Evolutionary conservation across 37 sponge, comb jelly and placozoan species (phyloP).

Genomic region (Aphrocallistes beatrix): DNA sequence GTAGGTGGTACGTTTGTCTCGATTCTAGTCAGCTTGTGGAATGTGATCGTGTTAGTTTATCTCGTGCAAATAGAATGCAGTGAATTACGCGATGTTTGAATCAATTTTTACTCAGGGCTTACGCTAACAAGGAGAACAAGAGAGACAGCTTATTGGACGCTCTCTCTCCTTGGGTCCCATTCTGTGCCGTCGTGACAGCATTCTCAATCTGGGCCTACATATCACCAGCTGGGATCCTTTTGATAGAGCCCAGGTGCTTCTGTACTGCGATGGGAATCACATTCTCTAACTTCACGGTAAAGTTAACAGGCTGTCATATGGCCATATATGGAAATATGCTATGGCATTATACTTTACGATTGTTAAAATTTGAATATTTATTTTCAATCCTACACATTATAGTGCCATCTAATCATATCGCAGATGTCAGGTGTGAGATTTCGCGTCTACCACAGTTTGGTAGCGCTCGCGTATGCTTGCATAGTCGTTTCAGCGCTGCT

Average conservation of each 20-base stretch:
- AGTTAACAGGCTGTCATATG: too few relatives aligned
- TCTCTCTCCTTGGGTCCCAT: neutral
- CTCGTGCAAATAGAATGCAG: neutral
- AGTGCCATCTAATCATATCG: slow-evolving; percentile 70
- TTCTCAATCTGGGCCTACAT: slow-evolving; percentile 26
- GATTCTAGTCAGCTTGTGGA: neutral
- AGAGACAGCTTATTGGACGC: neutral
- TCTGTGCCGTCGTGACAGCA: neutral
- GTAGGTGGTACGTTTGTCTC: neutral
- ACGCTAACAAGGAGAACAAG: neutral
- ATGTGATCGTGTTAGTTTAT: neutral
- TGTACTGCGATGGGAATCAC: slow-evolving; percentile 47
- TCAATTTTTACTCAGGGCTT: neutral
- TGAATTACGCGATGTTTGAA: too few relatives aligned
- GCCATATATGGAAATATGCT: too few relatives aligned
- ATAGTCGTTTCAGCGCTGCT: slow-evolving; percentile 22
- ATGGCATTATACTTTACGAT: too few relatives aligned
- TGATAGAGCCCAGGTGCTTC: slow-evolving; percentile 36
- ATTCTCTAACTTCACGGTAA: slow-evolving; percentile 74
- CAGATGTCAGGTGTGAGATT: slow-evolving; percentile 50
- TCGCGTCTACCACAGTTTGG: slow-evolving; percentile 39
- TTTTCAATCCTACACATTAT: neutral
- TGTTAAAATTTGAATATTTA: too few relatives aligned
- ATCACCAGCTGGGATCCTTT: slow-evolving; percentile 36
- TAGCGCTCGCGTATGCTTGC: slow-evolving; percentile 29